Conservation (phyloP, 2,113 vertebrate genomes). For the Hypomesus transpacificus region DNA sequence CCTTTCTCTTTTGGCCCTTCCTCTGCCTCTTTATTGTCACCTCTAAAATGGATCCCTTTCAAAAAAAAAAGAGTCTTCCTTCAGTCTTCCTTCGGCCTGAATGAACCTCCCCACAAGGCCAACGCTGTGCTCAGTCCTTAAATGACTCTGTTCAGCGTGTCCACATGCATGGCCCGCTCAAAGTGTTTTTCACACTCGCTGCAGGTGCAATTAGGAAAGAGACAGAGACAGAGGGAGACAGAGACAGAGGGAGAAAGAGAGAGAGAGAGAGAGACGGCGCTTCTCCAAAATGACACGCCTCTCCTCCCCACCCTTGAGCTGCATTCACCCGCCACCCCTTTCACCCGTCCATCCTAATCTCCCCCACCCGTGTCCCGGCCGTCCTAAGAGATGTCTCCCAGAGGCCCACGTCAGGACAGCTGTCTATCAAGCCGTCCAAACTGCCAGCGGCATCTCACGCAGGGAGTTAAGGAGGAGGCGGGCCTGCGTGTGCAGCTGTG, state of each 20-base stretch:
- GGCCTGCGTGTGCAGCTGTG: constrained; percentile 61
- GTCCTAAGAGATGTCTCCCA: constrained; percentile 56
- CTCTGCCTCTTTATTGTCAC: neutral
- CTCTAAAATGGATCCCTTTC: neutral
- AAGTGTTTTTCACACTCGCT: constrained; percentile 31
- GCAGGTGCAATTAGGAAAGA: constrained; percentile 56
- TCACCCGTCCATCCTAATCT: constrained; percentile 59
- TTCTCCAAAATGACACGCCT: constrained; percentile 18
- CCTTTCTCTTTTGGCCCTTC: neutral
- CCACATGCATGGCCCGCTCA: constrained; percentile 29
- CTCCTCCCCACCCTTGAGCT: constrained; percentile 24
- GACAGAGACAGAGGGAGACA: constrained; percentile 26
- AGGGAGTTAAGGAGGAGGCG: constrained; percentile 70
- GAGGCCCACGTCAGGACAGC: constrained; percentile 58
- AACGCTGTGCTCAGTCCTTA: constrained; percentile 10
- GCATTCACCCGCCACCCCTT: constrained; percentile 12
- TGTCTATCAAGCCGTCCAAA: constrained; percentile 70
- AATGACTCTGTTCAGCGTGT: constrained; percentile 6
- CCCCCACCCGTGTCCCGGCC: constrained; percentile 50
- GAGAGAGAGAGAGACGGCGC: neutral
- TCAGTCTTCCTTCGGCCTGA: neutral
- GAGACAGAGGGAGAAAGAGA: no score
- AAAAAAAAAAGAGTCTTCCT: neutral
- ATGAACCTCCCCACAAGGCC: constrained; percentile 31
- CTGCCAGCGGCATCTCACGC: constrained; percentile 69